Evolutionary conservation across 2,113 vertebrate genomes (phyloP).

Genomic region (Gobiocypris rarus): DNA sequence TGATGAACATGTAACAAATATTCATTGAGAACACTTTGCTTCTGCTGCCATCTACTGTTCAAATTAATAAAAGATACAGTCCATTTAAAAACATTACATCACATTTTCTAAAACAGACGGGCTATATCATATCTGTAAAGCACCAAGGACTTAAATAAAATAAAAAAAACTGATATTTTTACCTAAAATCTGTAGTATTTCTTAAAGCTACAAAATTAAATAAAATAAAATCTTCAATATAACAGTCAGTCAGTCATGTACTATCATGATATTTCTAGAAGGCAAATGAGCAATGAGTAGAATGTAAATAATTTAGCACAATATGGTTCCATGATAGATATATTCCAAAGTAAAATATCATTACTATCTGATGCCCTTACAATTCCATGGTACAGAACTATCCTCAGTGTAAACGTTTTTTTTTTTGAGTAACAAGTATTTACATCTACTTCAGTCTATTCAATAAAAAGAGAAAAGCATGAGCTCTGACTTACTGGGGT

Average conservation of each 20-base stretch:
- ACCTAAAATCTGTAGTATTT: too few relatives aligned
- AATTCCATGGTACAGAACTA: not conserved
- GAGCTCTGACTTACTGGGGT: not conserved
- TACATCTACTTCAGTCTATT: not conserved
- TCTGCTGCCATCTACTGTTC: slow-evolving; percentile 59
- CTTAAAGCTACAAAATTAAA: not conserved
- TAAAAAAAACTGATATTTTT: too few relatives aligned
- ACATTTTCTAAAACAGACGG: not conserved
- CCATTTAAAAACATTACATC: not conserved
- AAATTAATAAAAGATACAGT: not conserved
- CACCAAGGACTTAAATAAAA: not conserved
- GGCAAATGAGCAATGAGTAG: not conserved
- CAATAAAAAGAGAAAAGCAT: not conserved
- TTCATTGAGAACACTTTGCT: not conserved
- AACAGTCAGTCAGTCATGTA: not conserved
- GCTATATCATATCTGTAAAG: not conserved
- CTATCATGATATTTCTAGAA: not conserved
- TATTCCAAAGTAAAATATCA: not conserved
- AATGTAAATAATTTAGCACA: not conserved
- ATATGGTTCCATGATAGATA: not conserved
- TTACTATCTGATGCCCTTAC: not conserved
- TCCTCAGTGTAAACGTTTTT: not conserved
- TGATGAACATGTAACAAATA: not conserved
- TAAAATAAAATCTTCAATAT: not conserved
- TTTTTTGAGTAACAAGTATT: not conserved